Evolutionary conservation across 1,140 invertebrate genomes (phyloP), one percentile per base, ranked within the genome.

Genomic region (Caenorhabditis tropicalis): DNA sequence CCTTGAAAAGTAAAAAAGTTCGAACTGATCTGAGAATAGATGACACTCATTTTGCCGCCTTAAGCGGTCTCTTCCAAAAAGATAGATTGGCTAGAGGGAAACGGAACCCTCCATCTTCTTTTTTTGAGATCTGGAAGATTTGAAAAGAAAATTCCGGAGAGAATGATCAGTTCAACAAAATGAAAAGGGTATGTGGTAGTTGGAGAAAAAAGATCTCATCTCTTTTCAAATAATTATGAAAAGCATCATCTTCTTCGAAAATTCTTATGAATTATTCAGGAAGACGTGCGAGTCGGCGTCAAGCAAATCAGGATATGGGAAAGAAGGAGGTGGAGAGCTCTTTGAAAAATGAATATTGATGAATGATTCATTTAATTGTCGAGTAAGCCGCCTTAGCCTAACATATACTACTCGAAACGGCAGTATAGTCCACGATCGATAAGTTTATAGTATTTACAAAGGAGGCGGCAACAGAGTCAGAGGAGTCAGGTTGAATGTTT

Each of bases 401-500:
- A 21, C 6, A 56, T 24, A 51, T 65, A 36, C 15, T 36, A 4
- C 21, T 2, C 7, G n/a, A n/a, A n/a, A n/a, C n/a, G 24, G 65
- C 36, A 21, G 33, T 43, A 74, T 46, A 74, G 36, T 43, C 24
- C 16, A 21, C 65, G 65, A 74, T 74, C 65, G 36, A 43, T 43
- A 74, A 43, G 36, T 43, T 74, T 74, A 74, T 74, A 74, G 36
- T 74, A 74, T 74, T 74, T 43, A 43, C 65, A 74, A 74, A 74
- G 65, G n/a, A n/a, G n/a, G 65, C 65, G 36, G 65, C 65, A 74
- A 27, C 29, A n/a, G 36, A 74, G 65, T 74, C 65, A 74, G 36
- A 74, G 65, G 65, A 74, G 65, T 74, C 65, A 74, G 65, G 65
- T 74, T 74, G 65, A 43, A 74, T 74, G 65, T 74, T 74, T 74